These are phyloP conservation scores for Lottia gigantea DNA, from an alignment of 2,888 invertebrate genomes.

Conservation along the genomic window DNA sequence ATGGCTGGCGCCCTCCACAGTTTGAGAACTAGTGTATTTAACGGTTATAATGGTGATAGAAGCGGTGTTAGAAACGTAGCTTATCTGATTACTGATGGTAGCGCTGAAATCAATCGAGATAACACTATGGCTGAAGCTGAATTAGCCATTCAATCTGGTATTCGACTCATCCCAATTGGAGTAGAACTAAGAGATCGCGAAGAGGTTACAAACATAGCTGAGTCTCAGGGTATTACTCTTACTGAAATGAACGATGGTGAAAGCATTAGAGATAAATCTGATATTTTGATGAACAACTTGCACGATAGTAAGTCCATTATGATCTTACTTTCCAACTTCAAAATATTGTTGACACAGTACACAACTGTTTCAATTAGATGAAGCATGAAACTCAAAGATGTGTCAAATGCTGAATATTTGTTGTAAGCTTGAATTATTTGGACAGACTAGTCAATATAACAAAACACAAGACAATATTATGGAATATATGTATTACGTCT, in stretches of 20 bases:
- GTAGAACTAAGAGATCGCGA: conserved; percentile 47
- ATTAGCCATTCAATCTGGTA: conserved; percentile 53
- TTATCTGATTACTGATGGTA: conserved; percentile 60
- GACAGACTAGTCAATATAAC: too few relatives aligned
- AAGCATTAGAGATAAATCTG: conserved; percentile 31
- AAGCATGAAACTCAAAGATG: too few relatives aligned
- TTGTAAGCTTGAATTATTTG: too few relatives aligned
- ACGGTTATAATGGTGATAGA: conserved; percentile 53
- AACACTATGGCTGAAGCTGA: conserved; percentile 56
- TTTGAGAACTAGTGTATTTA: conserved; percentile 50
- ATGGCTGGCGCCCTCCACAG: conserved; percentile 57
- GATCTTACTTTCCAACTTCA: neutral
- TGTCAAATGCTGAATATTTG: too few relatives aligned
- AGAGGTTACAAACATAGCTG: conserved; percentile 55
- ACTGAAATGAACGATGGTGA: conserved; percentile 45
- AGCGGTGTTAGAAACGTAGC: conserved; percentile 52
- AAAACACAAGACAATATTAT: too few relatives aligned
- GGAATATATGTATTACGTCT: too few relatives aligned
- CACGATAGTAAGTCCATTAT: conserved; percentile 29
- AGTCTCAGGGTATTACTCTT: conserved; percentile 44
- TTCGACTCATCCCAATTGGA: conserved; percentile 57
- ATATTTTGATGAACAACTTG: conserved; percentile 34
- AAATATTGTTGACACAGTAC: too few relatives aligned
- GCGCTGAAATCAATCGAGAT: conserved; percentile 53
- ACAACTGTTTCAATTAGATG: too few relatives aligned